Evolutionary conservation across 2,797 vertebrate species (phyloP).

Genomic region (Hozukius guyotensis): DNA sequence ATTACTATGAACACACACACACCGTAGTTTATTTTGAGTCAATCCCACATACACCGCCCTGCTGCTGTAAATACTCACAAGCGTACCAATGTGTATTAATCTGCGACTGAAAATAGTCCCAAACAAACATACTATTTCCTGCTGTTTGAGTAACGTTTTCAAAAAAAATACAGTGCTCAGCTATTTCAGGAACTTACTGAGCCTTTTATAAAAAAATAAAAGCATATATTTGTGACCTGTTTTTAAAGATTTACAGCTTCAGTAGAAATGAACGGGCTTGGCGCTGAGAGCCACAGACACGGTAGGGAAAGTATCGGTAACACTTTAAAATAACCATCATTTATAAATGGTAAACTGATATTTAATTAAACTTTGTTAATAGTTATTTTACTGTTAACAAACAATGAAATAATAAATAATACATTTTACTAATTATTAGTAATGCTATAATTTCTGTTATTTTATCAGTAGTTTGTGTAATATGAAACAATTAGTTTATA

Average conservation of each 20-base stretch:
- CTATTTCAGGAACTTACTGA: background rate
- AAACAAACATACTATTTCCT: background rate
- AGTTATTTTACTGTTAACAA: too few species aligned
- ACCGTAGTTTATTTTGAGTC: background rate
- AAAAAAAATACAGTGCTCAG: background rate
- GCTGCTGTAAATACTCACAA: background rate
- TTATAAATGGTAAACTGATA: too few species aligned
- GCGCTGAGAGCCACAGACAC: background rate
- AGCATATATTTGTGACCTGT: background rate
- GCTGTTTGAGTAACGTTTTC: background rate
- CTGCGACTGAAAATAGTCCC: background rate
- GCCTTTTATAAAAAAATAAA: background rate
- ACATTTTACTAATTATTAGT: too few species aligned
- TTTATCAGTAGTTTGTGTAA: too few species aligned
- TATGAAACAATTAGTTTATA: too few species aligned
- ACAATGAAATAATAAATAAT: too few species aligned
- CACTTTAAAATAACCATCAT: too few species aligned
- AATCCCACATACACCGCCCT: background rate
- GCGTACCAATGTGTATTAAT: background rate
- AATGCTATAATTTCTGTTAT: too few species aligned
- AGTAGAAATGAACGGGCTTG: background rate
- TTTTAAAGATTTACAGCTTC: background rate
- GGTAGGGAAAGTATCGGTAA: accelerated
- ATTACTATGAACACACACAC: background rate
- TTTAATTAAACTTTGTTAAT: too few species aligned